phyloP scores from a whole-genome alignment of 30 jellyfish, hydroid and myxozoan species.

The Hydractinia symbiolongicarpus region DNA sequence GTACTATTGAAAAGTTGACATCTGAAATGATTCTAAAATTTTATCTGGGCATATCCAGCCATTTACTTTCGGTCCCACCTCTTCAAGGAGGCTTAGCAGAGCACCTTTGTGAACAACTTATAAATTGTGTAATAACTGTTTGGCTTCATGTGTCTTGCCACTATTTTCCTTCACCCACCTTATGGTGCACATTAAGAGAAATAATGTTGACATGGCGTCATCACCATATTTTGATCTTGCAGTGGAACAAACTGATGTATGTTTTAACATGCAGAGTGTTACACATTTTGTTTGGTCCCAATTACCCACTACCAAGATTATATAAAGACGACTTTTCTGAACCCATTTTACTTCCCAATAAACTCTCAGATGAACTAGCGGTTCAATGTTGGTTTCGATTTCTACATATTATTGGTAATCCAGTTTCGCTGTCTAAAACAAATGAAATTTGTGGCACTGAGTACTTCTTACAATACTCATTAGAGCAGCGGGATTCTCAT shows the following conservation, averaged over 20 bases:
- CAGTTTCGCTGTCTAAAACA: constrained; percentile 64
- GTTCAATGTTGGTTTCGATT: constrained; percentile 97
- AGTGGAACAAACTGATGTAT: constrained; percentile 80
- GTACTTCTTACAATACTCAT: constrained; percentile 45
- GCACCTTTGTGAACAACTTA: constrained; percentile 82
- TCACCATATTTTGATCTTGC: constrained; percentile 65
- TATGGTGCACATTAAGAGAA: constrained; percentile 90
- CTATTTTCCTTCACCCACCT: constrained; percentile 86
- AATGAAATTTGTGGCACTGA: constrained; percentile 53
- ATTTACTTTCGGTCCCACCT: constrained; percentile 88
- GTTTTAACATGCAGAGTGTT: constrained; percentile 62
- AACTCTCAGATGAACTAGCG: constrained; percentile 60
- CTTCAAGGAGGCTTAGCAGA: constrained; percentile 81
- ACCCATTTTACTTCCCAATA: constrained; percentile 37
- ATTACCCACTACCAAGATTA: constrained; percentile 32
- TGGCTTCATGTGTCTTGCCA: constrained; percentile 77
- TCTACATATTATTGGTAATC: constrained; percentile 79
- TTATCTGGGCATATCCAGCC: constrained; percentile 80
- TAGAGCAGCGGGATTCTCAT: constrained; percentile 72
- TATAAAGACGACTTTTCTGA: constrained; percentile 38
- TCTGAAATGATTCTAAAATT: constrained; percentile 71
- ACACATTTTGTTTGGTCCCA: constrained; percentile 69
- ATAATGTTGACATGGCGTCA: constrained; percentile 85
- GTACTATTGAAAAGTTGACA: constrained; percentile 36
- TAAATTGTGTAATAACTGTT: constrained; percentile 52